phyloP scores from a whole-genome alignment of 2,888 invertebrate species.

The Aromia moschata region DNA sequence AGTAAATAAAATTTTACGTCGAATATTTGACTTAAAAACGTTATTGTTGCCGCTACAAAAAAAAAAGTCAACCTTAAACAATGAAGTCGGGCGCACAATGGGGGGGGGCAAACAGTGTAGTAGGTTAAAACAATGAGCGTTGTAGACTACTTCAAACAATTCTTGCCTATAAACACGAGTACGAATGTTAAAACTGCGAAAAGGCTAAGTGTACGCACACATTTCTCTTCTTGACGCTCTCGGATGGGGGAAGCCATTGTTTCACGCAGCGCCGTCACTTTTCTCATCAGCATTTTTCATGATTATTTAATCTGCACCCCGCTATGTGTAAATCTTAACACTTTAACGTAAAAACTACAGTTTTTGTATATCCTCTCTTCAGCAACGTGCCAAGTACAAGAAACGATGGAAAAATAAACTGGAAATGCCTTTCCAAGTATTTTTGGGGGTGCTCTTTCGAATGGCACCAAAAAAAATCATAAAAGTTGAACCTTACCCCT shows the following conservation, averaged over 20 bases:
- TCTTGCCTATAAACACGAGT: constrained; percentile 53
- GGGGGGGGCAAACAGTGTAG: constrained; percentile 41
- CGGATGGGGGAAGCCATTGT: constrained; percentile 49
- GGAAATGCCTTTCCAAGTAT: no score
- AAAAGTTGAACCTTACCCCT: no score
- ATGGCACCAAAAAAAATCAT: no score
- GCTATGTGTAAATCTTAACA: no score
- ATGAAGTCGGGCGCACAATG: constrained; percentile 29
- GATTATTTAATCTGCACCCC: no score
- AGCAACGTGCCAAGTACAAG: no score
- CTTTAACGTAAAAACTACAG: no score
- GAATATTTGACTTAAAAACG: constrained; percentile 33
- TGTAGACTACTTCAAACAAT: constrained; percentile 52
- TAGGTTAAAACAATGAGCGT: constrained; percentile 53
- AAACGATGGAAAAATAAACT: no score
- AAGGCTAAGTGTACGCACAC: constrained; percentile 52
- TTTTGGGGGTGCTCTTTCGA: no score
- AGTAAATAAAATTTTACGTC: constrained; percentile 23
- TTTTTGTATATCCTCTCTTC: no score
- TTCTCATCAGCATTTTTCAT: no score
- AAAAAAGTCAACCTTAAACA: constrained; percentile 42
- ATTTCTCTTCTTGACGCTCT: constrained; percentile 43
- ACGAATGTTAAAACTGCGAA: constrained; percentile 56
- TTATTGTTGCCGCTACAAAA: constrained; percentile 41
- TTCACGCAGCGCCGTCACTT: constrained; percentile 37